Percentiles rank a stretch among this genome's conserved stretches.
phyloP scores from a whole-genome alignment of 2,888 invertebrate species.

The Tanaodytes sp. region DNA sequence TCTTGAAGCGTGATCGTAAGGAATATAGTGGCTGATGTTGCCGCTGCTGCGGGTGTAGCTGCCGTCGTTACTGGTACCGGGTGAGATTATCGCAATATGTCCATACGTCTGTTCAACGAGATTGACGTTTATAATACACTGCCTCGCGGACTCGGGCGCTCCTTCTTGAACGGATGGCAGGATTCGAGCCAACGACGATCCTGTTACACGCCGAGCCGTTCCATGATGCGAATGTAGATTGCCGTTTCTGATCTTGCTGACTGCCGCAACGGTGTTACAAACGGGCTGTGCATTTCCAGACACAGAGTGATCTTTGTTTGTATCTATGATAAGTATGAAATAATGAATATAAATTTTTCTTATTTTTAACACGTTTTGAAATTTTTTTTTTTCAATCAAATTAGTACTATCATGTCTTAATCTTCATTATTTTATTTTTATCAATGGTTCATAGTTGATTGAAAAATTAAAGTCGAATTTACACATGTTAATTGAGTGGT shows the following conservation, averaged over 20 bases:
- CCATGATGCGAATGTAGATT: slow-evolving; percentile 61
- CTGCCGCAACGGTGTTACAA: slow-evolving; percentile 37
- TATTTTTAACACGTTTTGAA: no score
- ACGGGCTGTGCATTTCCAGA: slow-evolving; percentile 8
- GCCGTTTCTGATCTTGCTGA: slow-evolving; percentile 51
- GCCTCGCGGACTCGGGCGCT: slow-evolving; percentile 31
- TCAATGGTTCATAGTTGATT: no score
- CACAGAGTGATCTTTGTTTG: no score
- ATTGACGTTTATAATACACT: slow-evolving; percentile 51
- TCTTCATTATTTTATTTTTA: no score
- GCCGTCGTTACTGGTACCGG: slow-evolving; percentile 38
- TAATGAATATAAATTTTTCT: no score
- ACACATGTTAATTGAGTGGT: no score
- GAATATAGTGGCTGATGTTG: slow-evolving; percentile 52
- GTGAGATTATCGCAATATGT: slow-evolving; percentile 54
- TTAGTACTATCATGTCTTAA: no score
- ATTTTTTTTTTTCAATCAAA: no score
- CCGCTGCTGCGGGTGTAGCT: slow-evolving; percentile 37
- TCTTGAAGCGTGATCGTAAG: slow-evolving; percentile 46
- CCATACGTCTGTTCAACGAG: slow-evolving; percentile 50
- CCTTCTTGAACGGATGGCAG: slow-evolving; percentile 42
- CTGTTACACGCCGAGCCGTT: slow-evolving; percentile 56
- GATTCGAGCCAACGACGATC: slow-evolving; percentile 41
- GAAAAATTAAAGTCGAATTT: no score
- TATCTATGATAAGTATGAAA: no score